Conservation (phyloP, 1,140 invertebrate genomes). For the Chionoecetes opilio region DNA sequence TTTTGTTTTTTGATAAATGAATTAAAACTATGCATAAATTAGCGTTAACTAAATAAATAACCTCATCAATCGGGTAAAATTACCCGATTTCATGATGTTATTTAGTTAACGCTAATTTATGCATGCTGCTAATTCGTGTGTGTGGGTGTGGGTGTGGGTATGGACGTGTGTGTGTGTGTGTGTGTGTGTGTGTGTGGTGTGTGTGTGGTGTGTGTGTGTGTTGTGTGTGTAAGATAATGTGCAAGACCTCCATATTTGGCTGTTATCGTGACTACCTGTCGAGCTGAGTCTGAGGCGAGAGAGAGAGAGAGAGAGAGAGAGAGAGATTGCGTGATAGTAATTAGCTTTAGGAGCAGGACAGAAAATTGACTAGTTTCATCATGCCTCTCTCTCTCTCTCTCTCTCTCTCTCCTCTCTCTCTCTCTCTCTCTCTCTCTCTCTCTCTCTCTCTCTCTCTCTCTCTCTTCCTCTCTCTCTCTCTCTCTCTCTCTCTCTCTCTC, state of each 20-base stretch:
- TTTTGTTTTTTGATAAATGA: too few species aligned
- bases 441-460: constrained; percentile 34
- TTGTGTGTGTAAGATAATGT: not conserved
- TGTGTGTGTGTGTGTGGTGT: not conserved
- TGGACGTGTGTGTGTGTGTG: not conserved
- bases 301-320: constrained; percentile 39
- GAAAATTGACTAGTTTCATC: constrained; percentile 20
- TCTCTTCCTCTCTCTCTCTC: not conserved
- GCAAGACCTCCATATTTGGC: not conserved
- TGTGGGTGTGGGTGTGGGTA: not conserved
- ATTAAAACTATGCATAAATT: too few species aligned
- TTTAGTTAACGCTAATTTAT: too few species aligned
- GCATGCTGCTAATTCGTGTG: too few species aligned
- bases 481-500: not conserved
- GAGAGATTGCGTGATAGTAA: constrained; percentile 51
- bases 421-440: constrained; percentile 17
- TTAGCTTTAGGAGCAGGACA: constrained; percentile 24
- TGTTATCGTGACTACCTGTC: constrained; percentile 40
- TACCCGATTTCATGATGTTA: too few species aligned
- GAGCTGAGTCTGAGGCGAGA: not conserved
- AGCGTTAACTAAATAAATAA: too few species aligned
- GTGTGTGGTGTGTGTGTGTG: not conserved
- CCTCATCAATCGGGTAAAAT: too few species aligned
- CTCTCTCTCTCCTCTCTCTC: constrained; percentile 28
- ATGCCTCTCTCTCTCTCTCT: not conserved